Base-by-base conservation (phyloP, 2,113 vertebrate genomes). In the Chionodraco myersi region DNA sequence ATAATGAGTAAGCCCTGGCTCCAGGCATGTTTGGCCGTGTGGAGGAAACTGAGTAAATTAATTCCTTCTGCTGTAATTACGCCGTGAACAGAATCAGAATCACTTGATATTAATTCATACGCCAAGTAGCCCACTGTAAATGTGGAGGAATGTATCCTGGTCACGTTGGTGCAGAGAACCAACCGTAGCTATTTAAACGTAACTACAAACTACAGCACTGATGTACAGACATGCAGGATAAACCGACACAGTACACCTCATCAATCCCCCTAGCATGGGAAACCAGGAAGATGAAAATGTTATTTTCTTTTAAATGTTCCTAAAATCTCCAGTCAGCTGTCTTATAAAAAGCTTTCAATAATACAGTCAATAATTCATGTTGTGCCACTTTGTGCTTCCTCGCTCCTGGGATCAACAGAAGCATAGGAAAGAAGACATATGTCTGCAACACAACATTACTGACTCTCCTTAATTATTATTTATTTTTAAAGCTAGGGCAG, bases 1-100 rank as follows among this genome's bases (percentile, higher is more conserved):
- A 88, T 88, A 80, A 87, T 86, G 83, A 91, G 83, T 86, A 82
- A 91, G 76, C 77, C 15, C 56, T 87, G 88, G 88, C 92, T 92
- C 21, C 60, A 12, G 89, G 92, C 81, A 84, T 60, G 82, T 81
- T 79, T 83, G 84, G 89, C 79, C 80, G 74, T 52, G 70, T 51
- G 52, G 84, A 88, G 78, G 72, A 84, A 86, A 86, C 64, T 4
- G 16, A 86, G 80, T 52, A 79, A 88, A 91, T 89, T 59, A 88
- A 86, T 92, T 86, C 75, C 75, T 62, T 68, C 81, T 80, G 91
- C 80, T 87, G 54, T 79, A 87, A 87, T 77, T 73, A 89, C 68
- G 88, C 67, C 75, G 81, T 91, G 83, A 90, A 91, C 86, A 86
- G 77, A 87, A 76, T 92, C 90, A 78, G 14, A 82, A 76, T 74